phyloP scores from a whole-genome alignment of 2,888 invertebrate genomes.

The Cosmia trapezina region DNA sequence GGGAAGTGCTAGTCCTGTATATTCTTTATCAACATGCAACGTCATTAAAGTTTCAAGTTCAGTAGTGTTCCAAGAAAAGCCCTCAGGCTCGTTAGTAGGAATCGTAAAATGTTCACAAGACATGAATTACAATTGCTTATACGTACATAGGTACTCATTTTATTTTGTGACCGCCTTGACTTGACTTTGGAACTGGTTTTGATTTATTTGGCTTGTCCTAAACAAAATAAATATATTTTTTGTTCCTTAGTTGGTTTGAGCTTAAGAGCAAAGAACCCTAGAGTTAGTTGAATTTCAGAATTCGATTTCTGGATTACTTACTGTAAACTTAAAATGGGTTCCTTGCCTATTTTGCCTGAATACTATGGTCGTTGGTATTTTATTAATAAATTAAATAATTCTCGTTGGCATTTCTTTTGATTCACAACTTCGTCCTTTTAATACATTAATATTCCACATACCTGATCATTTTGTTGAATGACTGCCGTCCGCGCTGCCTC shows the following conservation, averaged over 20 bases:
- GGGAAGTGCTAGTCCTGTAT: too few species aligned
- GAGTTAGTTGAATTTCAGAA: neutral
- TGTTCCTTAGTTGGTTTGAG: neutral
- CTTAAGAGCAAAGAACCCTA: neutral
- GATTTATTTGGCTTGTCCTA: constrained; percentile 13
- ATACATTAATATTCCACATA: constrained; percentile 47
- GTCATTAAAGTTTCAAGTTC: constrained; percentile 60
- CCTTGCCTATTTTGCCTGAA: neutral
- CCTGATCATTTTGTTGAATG: constrained; percentile 83
- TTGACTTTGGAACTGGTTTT: constrained; percentile 11
- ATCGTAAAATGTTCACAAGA: constrained; percentile 62
- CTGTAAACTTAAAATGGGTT: neutral
- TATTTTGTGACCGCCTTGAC: constrained; percentile 9
- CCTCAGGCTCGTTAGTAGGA: constrained; percentile 47
- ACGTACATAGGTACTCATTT: constrained; percentile 20
- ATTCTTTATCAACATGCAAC: constrained; percentile 18
- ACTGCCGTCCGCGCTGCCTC: constrained; percentile 80
- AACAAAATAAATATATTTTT: neutral
- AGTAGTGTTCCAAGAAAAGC: constrained; percentile 57
- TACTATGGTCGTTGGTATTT: neutral
- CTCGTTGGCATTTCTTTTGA: neutral
- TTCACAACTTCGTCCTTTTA: neutral
- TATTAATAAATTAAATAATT: neutral
- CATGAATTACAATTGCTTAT: constrained; percentile 54
- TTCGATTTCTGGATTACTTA: neutral